Evolutionary conservation across 2,113 vertebrate genomes (phyloP).

Genomic region (Scolopax mira): DNA sequence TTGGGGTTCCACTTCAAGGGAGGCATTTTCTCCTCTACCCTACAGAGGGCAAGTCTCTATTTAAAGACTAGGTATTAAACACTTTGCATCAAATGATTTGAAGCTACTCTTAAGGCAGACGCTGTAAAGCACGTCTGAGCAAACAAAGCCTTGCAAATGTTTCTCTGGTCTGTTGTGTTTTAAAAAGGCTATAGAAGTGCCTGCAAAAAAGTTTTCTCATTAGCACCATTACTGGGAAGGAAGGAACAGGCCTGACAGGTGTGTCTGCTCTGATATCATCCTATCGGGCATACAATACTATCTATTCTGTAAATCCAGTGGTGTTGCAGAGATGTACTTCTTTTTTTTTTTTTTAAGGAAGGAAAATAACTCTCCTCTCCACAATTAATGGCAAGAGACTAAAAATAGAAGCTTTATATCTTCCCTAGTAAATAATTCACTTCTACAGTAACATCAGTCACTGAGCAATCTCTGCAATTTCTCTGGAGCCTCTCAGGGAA

Average conservation of each 20-base stretch:
- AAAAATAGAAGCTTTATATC: not conserved
- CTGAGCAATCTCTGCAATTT: not conserved
- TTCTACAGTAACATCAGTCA: not conserved
- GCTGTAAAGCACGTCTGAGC: not conserved
- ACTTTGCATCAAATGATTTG: not conserved
- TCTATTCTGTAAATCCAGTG: not conserved
- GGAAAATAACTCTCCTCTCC: not conserved
- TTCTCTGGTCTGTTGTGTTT: not conserved
- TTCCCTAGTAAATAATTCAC: conserved; percentile 10
- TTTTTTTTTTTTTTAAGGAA: not conserved
- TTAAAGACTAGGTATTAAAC: not conserved
- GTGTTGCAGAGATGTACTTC: not conserved
- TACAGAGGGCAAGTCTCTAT: not conserved
- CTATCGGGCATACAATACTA: not conserved
- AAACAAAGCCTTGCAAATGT: not conserved
- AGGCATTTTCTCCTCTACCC: not conserved
- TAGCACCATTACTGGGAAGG: not conserved
- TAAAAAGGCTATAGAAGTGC: not conserved
- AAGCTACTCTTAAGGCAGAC: not conserved
- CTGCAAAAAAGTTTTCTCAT: not conserved
- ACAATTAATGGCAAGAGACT: not conserved
- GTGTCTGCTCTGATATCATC: not conserved
- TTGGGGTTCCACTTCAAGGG: not conserved
- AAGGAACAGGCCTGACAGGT: not conserved
- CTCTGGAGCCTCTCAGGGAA: not conserved